Evolutionary conservation across 2,888 invertebrate species (phyloP).

Genomic region (Cephus spinipes): DNA sequence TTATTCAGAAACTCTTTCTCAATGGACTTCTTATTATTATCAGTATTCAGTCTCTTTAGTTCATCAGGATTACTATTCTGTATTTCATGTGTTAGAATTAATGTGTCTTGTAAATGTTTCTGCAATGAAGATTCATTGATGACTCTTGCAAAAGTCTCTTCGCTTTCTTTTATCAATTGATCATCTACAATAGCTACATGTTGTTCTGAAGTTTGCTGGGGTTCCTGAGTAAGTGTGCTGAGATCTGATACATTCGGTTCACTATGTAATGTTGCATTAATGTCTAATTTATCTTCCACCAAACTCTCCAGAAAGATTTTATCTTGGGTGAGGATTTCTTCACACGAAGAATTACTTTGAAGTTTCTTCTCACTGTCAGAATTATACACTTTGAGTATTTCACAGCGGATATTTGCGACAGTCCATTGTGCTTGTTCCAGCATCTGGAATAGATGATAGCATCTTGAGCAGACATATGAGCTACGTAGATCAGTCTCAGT

Average conservation of each 20-base stretch:
- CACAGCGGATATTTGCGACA: slow-evolving; percentile 42
- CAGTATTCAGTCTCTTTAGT: background rate
- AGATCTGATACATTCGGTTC: slow-evolving; percentile 7
- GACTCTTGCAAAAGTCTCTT: background rate
- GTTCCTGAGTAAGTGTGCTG: background rate
- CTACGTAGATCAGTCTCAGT: slow-evolving; percentile 34
- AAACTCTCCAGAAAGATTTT: slow-evolving; percentile 20
- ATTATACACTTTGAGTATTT: slow-evolving; percentile 49
- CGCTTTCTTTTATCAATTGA: background rate
- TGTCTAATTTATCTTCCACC: slow-evolving; percentile 16
- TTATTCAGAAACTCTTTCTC: background rate
- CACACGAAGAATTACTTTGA: background rate
- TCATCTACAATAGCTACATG: background rate
- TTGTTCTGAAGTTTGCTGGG: background rate
- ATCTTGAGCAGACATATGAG: slow-evolving; percentile 47
- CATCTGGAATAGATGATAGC: slow-evolving; percentile 51
- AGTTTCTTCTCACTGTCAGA: slow-evolving; percentile 22
- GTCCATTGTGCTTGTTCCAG: slow-evolving; percentile 55
- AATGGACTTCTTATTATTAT: background rate
- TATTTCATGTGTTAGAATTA: background rate
- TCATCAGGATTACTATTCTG: background rate
- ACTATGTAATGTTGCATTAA: slow-evolving; percentile 8
- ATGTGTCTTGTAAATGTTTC: background rate
- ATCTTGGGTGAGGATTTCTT: slow-evolving; percentile 9
- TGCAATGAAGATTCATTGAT: background rate